Base-by-base conservation (phyloP, 2,888 invertebrate species). In the Trissoscelio sp. region DNA sequence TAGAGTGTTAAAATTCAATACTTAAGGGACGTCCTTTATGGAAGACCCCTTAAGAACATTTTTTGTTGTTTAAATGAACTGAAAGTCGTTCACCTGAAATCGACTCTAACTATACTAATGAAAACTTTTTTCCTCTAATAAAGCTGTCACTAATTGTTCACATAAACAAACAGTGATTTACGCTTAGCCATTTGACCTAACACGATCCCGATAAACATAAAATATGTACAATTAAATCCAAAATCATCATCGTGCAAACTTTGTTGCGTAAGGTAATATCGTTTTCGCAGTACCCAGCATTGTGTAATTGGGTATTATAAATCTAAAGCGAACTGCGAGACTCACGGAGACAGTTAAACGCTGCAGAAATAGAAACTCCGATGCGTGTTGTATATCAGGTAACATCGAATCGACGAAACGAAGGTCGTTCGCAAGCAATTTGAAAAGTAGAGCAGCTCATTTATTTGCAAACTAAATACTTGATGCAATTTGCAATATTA, bases 391-490 rank as follows among this genome's bases (percentile, higher is more conserved):
- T 51, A 31, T 42, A 75, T 75, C 67, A 34, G 53, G 67, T 75
- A 75, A 60, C 67, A 44, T 67, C 74, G 74, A 66, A 58, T 14
- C 48, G n/a, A 73, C 72, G 11, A 62, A 74, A 48, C 69, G 69
- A 77, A 77, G 77, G 78, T 70, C 70, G 64, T 46, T 57, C 39
- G 48, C 57, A 66, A 74, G 66, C 66, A 66, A 62, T 69, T 77
- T 48, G 20, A 78, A 78, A 78, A 78, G 78, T 78, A 57, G 78
- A 78, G 64, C 78, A 70, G 14, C 57, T 64, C 57, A 64, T 70
- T 78, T 64, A 78, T 70, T 69, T 78, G 70, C 62, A 64, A 64
- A 53, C 74, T 48, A 75, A 77, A 77, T 53, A 70, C 70, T 42
- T 39, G 62, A 70, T 78, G 70, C 62, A 60, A n/a, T 67, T 60